Evolutionary conservation across 2,888 invertebrate genomes (phyloP), one percentile per base, ranked within the genome.

Genomic region (Sialis lutaria): DNA sequence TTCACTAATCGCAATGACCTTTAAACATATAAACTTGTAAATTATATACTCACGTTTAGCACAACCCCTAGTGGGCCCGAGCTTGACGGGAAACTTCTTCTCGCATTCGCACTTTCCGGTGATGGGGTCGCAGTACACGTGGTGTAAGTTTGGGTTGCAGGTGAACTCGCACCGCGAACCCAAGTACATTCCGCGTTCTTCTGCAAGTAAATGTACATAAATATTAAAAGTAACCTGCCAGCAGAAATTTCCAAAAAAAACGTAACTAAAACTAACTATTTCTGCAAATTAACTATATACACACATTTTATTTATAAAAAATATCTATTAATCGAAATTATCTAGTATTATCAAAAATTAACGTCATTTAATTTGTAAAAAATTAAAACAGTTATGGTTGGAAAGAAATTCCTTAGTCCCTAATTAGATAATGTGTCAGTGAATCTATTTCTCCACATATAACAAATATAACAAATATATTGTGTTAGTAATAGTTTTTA

Each of bases 101-200:
- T 86, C 82, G 65, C 89, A 89, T 61, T 82, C 79, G 67, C 89
- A 89, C 52, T 70, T 67, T 49, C 72, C 70, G 48, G 76, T 75
- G 55, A 70, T 66, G 49, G 77, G 74, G 65, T 87, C 83, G 66
- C 87, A 87, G 69, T 67, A 73, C 58, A 85, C 87, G 67, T 89
- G 84, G 58, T 77, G 68, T 55, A 89, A 71, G 55, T 74, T 73
- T 5, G 80, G 67, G 65, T 77, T 79, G 68, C 89, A 89, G 52
- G 73, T 70, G 59, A 72, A 69, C 57, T 83, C 82, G 67, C 89
- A 89, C 45, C 80, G 77, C 41, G 84, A 82, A 48, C 88, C 89
- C 64, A 89, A 70, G 65, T 79, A 82, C 67, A 75, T 75, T 56
- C 86, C 87, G 65, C 77, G 78, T 56, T 79, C 85, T 84, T 40